A percentile compares a stretch with the other conserved stretches of the same genome.
phyloP scores from a whole-genome alignment of 2,113 vertebrate genomes.

The Austrofundulus limnaeus region DNA sequence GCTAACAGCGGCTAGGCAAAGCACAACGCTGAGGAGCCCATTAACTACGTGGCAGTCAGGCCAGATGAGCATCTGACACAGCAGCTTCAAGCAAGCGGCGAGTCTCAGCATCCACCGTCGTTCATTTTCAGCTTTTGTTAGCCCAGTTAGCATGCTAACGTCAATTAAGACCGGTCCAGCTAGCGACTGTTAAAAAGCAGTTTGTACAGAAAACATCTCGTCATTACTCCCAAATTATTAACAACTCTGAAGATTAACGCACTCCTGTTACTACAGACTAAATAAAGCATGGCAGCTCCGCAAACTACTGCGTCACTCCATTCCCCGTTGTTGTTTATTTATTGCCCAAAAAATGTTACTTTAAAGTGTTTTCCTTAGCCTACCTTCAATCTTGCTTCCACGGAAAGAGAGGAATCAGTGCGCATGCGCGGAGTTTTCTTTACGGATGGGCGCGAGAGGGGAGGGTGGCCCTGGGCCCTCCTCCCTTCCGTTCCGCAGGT shows the following conservation, averaged over 20 bases:
- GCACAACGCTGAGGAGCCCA: not conserved
- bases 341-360: not conserved
- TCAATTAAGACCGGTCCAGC: slow-evolving; percentile 7
- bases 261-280: not conserved
- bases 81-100: not conserved
- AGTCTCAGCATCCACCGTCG: slow-evolving; percentile 10
- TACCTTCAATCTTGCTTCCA: slow-evolving; percentile 55
- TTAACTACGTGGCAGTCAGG: slow-evolving; percentile 42
- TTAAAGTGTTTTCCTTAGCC: slow-evolving; percentile 23
- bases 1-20: not conserved
- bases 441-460: too few relatives aligned
- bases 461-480: too few relatives aligned
- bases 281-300: too few relatives aligned
- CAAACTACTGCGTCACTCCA: not conserved
- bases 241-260: not conserved
- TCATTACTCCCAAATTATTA: slow-evolving; percentile 3
- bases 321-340: accelerated
- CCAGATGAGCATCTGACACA: slow-evolving; percentile 14
- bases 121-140: slow-evolving; percentile 9
- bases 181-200: slow-evolving; percentile 17
- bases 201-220: not conserved
- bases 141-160: slow-evolving; percentile 10
- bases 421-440: slow-evolving; percentile 69
- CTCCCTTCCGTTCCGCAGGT: too few relatives aligned
- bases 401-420: slow-evolving; percentile 46